These are phyloP conservation scores for Spizella passerina DNA, from an alignment of 2,797 vertebrate genomes.

Conservation along the genomic window DNA sequence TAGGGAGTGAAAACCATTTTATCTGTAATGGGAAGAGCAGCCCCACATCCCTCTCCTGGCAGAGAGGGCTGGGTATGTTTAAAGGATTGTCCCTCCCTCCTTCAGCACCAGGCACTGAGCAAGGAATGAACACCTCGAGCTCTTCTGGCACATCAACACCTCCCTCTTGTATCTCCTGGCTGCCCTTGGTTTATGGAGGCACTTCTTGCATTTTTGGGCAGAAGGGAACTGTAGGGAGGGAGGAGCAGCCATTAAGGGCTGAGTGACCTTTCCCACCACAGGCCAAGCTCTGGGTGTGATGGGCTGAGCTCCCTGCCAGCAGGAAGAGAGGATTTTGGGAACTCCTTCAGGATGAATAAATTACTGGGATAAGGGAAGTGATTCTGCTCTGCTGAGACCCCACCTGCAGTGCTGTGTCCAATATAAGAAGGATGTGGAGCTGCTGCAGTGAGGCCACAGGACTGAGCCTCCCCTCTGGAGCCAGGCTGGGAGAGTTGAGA, in stretches of 20 bases:
- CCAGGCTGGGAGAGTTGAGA: background rate
- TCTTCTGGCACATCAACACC: background rate
- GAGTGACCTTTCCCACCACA: rapidly evolving
- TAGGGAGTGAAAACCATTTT: background rate
- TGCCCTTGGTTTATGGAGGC: background rate
- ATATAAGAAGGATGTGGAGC: rapidly evolving
- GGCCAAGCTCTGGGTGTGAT: rapidly evolving
- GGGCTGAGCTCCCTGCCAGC: background rate
- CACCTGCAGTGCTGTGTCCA: background rate
- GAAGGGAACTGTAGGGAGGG: background rate
- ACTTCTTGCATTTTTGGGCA: background rate
- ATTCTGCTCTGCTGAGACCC: background rate
- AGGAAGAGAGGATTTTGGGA: background rate
- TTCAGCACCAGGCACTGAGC: rapidly evolving
- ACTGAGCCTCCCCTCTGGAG: background rate
- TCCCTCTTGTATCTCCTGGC: background rate
- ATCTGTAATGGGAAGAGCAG: background rate
- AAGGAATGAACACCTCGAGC: background rate
- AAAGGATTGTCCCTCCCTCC: background rate
- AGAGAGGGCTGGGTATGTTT: background rate
- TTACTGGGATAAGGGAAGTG: background rate
- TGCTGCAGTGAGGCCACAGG: background rate
- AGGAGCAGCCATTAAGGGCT: background rate
- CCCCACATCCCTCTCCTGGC: background rate
- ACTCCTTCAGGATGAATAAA: background rate